Base-by-base conservation (phyloP, 2,797 vertebrate species). In the Distichodus sexfasciatus region DNA sequence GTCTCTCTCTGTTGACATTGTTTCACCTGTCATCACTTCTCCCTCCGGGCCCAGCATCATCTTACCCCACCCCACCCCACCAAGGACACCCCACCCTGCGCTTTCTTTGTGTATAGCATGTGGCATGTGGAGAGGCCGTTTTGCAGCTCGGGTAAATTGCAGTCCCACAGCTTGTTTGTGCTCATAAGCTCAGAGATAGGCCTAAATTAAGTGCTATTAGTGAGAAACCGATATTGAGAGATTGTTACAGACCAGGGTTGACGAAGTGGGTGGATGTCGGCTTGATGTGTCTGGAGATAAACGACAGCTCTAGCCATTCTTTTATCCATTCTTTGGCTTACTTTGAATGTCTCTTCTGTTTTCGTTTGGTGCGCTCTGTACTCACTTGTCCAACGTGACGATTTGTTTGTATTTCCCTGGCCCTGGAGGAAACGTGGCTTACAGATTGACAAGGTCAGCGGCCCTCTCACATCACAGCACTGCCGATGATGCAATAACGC, bases 371-470 rank as follows among this genome's bases (percentile, higher is more conserved):
- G 21, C 9, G 1, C 1, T 11, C 19, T 1, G 1, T 14, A 12
- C 31, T n/a, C 17, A 31, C 15, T 15, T 3, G 1, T 7, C 24
- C 6, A 3, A 11, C 8, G n/a, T n/a, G n/a, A n/a, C n/a, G n/a
- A n/a, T 6, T 10, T 40, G 21, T 24, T 6, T 55, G 26, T 46
- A 12, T 24, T 12, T 24, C 9, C 74, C n/a, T 65, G 68, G 19
- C 3, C 47, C 55, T 28, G 58, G 44, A 73, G 24, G 51, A 28
- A 23, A 41, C 54, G 61, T 48, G 50, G 26, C 40, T 65, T 69
- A 63, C 26, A 72, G 68, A 61, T 50, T 58, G 50, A 74, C 55
- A 50, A 47, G 31, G 47, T 71, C 36, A 47, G n/a, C n/a, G n/a
- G n/a, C n/a, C n/a, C n/a, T n/a, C n/a, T n/a, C n/a, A 67, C 6